Conservation (phyloP, 2,888 invertebrate species). For the Kryphioiulus occultus region DNA sequence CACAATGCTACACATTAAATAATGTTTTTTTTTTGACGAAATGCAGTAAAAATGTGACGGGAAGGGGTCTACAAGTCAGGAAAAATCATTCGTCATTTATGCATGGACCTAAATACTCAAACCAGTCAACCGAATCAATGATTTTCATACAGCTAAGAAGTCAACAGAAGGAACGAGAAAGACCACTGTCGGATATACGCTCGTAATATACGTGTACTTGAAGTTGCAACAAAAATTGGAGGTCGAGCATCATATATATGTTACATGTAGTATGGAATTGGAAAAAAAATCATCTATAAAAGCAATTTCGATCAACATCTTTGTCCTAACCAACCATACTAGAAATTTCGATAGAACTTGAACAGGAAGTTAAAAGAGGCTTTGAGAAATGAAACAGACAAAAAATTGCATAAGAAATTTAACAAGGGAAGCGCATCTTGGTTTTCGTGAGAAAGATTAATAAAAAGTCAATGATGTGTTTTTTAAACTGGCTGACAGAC, state of each 20-base stretch:
- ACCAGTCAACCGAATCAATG: background rate
- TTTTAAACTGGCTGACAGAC: background rate
- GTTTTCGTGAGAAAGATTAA: background rate
- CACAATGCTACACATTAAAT: too few relatives aligned
- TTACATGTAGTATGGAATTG: background rate
- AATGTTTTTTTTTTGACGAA: too few relatives aligned
- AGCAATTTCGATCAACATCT: background rate
- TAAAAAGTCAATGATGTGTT: background rate
- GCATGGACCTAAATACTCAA: background rate
- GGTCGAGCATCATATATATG: background rate
- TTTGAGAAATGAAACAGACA: background rate
- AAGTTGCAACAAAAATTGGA: background rate
- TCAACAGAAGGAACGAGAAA: background rate
- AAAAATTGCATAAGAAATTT: background rate
- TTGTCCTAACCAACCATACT: background rate
- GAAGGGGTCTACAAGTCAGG: too few relatives aligned
- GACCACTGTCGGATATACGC: background rate
- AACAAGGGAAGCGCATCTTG: background rate
- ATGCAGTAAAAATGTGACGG: too few relatives aligned
- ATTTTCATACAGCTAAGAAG: background rate
- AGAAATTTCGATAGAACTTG: background rate
- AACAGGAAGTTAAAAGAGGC: background rate
- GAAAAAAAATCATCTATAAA: background rate
- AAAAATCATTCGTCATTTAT: background rate
- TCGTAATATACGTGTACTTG: too few relatives aligned